Base-by-base conservation (phyloP, 2,797 vertebrate genomes). In the Phalloptychus januarius region DNA sequence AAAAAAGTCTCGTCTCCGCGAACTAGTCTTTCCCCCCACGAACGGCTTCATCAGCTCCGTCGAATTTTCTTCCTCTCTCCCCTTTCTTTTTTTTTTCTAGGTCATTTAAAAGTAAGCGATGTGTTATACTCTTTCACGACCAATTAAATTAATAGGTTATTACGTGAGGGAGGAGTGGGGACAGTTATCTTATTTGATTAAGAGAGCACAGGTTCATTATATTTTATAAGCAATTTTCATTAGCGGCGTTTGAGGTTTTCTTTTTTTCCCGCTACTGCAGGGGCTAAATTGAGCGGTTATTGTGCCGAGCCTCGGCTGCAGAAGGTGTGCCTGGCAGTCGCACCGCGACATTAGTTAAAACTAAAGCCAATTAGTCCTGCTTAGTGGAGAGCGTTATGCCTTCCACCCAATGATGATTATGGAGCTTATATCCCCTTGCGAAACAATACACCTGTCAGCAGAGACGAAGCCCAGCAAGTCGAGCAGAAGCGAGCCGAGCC, bases 61-160 rank as follows among this genome's bases (percentile, higher is more conserved):
- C 18, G 96, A 97, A 97, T 96, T 97, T 96, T 96, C 96, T 97
- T 97, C 96, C 96, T 97, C 92, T 97, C 96, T 52, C 46, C 46
- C 46, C 16, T 15, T 46, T 18, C 3, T 7, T 7, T 23, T 50
- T 50, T 50, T 95, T 98, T 99, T 98, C 97, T 98, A 97, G 97
- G 97, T 98, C 97, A 98, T 97, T 98, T 98, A 98, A 97, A 97
- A 97, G 97, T 97, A 97, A 98, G 96, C 95, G 96, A 97, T 97
- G 96, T 97, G 96, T 97, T 97, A 96, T 98, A 98, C 98, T 97
- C 97, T 98, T 94, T 98, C 96, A 95, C 96, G 96, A 97, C 97
- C 98, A 98, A 98, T 99, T 98, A 98, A 97, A 99, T 98, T 97
- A 99, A 98, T 98, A 98, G 97, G 97, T 98, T 98, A 99, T 98